Evolutionary conservation across 2,113 vertebrate species (phyloP).

Genomic region (Galemys pyrenaicus): DNA sequence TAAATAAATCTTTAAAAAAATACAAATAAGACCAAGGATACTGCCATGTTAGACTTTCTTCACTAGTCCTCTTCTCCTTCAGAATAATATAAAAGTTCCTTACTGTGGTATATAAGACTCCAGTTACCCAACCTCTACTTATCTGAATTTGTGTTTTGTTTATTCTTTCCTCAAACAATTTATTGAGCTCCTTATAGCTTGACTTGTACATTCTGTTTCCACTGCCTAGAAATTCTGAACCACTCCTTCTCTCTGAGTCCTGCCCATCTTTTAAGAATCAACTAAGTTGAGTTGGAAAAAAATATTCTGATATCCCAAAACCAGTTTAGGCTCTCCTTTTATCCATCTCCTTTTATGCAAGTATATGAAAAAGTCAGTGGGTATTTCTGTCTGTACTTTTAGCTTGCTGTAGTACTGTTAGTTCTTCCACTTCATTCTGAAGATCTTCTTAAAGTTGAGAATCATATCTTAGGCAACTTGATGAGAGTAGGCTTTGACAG

Average conservation of each 20-base stretch:
- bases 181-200: not conserved
- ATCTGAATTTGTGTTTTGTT: not conserved
- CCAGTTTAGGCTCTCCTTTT: not conserved
- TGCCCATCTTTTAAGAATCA: not conserved
- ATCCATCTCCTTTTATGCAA: not conserved
- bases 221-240: not conserved
- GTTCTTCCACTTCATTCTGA: not conserved
- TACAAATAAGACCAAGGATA: not conserved
- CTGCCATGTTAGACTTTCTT: not conserved
- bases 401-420: not conserved
- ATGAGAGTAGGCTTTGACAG: not conserved
- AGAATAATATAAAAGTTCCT: not conserved
- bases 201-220: not conserved
- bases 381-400: not conserved
- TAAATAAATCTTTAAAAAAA: too few species aligned
- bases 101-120: not conserved
- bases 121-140: not conserved
- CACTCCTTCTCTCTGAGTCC: not conserved
- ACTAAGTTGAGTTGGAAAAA: not conserved
- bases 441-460: not conserved
- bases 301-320: not conserved
- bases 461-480: not conserved
- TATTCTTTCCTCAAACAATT: not conserved
- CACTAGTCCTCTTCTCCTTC: not conserved
- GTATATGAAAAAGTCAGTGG: not conserved